Evolutionary conservation across 1,140 invertebrate genomes (phyloP).

Genomic region (Procambarus virginalis): DNA sequence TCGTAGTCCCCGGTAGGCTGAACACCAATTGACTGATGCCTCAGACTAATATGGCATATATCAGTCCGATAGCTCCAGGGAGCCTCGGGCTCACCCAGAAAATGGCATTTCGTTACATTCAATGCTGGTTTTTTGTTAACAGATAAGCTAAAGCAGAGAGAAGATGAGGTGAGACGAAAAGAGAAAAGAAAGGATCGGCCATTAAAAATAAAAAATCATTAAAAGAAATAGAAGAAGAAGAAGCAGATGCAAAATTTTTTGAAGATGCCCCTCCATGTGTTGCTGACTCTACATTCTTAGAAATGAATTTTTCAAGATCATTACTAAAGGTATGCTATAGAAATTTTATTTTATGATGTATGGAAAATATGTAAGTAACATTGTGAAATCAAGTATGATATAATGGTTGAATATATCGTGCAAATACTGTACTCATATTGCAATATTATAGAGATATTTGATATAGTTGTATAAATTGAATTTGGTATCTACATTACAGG

Average conservation of each 20-base stretch:
- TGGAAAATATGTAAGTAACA: too few species aligned
- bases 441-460: too few species aligned
- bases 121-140: not conserved
- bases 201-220: conserved; percentile 22
- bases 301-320: conserved; percentile 42
- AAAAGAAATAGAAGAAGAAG: conserved; percentile 22
- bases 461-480: too few species aligned
- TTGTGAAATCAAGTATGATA: too few species aligned
- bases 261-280: conserved; percentile 35
- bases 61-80: too few species aligned
- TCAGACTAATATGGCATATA: too few species aligned
- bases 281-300: conserved; percentile 25
- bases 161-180: conserved; percentile 31
- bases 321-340: conserved; percentile 11
- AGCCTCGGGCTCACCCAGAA: too few species aligned
- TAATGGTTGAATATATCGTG: too few species aligned
- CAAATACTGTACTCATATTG: too few species aligned
- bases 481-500: conserved; percentile 75
- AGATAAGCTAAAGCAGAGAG: conserved; percentile 9
- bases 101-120: too few species aligned
- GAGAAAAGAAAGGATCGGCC: conserved; percentile 18
- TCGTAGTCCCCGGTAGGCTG: too few species aligned
- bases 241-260: conserved; percentile 21
- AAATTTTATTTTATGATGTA: not conserved
- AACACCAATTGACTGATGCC: too few species aligned